Evolutionary conservation across 2,113 vertebrate species (phyloP).

Genomic region (Cervus canadensis): DNA sequence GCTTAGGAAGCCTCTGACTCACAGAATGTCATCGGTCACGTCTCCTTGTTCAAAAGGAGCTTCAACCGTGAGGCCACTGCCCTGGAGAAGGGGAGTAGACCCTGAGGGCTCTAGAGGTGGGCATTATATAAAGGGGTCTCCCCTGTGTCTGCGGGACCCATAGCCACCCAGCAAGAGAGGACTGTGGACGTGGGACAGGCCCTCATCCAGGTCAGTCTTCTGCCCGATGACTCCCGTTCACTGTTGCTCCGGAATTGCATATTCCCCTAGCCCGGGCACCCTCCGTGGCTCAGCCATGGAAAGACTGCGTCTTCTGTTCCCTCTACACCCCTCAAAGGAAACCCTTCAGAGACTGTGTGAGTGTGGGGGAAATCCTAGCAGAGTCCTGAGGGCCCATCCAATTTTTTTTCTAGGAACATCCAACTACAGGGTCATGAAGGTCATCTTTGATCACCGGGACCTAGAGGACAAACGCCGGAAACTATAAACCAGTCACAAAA

Average conservation of each 20-base stretch:
- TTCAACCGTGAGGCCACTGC: neutral
- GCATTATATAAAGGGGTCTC: too few species aligned
- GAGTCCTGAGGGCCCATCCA: neutral
- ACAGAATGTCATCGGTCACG: fast-evolving
- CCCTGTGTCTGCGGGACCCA: too few species aligned
- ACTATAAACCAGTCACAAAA: neutral
- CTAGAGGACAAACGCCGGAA: neutral
- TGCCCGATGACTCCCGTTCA: neutral
- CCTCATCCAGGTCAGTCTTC: neutral
- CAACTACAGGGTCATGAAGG: neutral
- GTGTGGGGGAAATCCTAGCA: neutral
- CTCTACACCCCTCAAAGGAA: neutral
- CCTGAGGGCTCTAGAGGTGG: neutral
- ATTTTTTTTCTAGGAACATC: neutral
- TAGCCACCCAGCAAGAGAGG: fast-evolving
- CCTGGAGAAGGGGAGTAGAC: neutral
- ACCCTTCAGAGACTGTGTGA: neutral
- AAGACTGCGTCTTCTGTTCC: neutral
- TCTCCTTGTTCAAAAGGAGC: neutral
- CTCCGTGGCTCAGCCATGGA: neutral
- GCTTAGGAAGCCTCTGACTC: neutral
- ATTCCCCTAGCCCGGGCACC: neutral
- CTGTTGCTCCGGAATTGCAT: neutral
- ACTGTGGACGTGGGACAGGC: neutral
- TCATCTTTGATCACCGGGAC: neutral